Conservation (phyloP, 2,797 vertebrate genomes). For the Psittacula echo region DNA sequence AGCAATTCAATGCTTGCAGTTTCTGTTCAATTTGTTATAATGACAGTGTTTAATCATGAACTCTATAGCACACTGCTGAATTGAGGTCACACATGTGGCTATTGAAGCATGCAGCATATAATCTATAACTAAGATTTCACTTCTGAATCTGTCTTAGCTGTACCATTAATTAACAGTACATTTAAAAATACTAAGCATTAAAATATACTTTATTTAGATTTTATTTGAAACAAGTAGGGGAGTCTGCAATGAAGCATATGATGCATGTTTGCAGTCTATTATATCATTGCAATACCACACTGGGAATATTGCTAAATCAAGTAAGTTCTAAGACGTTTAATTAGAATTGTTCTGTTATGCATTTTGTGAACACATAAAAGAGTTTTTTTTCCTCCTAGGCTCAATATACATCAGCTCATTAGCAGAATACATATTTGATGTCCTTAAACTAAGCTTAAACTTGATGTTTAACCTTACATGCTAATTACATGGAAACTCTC, state of each 20-base stretch:
- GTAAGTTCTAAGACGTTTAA: slow-evolving; percentile 60
- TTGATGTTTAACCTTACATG: slow-evolving; percentile 24
- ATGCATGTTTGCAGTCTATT: slow-evolving; percentile 31
- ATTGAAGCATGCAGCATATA: slow-evolving; percentile 79
- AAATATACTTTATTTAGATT: slow-evolving; percentile 61
- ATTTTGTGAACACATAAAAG: slow-evolving; percentile 38
- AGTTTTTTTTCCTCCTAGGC: slow-evolving; percentile 17
- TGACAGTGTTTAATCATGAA: slow-evolving; percentile 83
- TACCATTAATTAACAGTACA: slow-evolving; percentile 80
- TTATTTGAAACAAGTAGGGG: slow-evolving; percentile 44
- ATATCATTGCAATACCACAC: not conserved
- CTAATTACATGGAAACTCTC: not conserved
- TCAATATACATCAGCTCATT: slow-evolving; percentile 37
- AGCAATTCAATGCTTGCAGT: slow-evolving; percentile 78
- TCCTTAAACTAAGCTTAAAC: slow-evolving; percentile 14
- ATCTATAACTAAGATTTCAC: slow-evolving; percentile 79
- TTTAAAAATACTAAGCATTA: slow-evolving; percentile 57
- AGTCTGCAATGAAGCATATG: slow-evolving; percentile 64
- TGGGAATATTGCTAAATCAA: slow-evolving; percentile 54
- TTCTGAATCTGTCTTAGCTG: slow-evolving; percentile 70
- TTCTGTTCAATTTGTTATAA: slow-evolving; percentile 85
- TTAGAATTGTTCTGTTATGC: slow-evolving; percentile 58
- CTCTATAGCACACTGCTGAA: slow-evolving; percentile 72
- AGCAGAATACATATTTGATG: slow-evolving; percentile 23
- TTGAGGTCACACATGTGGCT: slow-evolving; percentile 81